Base-by-base conservation (phyloP, 2,113 vertebrate species). In the Oncorhynchus tshawytscha region DNA sequence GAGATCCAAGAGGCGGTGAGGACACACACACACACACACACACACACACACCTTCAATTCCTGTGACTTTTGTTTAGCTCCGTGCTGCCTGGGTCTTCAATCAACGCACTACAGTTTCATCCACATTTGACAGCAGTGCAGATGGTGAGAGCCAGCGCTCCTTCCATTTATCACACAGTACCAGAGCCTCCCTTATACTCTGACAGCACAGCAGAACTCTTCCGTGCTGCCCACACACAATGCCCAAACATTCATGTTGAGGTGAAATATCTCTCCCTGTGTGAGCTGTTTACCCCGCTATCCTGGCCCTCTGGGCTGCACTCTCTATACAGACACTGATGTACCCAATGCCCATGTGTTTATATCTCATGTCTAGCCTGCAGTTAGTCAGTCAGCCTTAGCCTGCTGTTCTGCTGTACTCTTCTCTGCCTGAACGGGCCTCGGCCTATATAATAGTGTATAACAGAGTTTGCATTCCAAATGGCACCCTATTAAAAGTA, bases 1-100 rank as follows among this genome's bases (percentile, higher is more conserved):
- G 96, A 99, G 92, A 98, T 99, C 91, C 97, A 96, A 90, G 97
- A 99, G 90, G 98, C 97, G 90, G 98, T 99, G 91, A 97, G 97
- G 88, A 2, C 31, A 67, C 22, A 25, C 25, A 25, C 25, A 25
- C 25, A 25, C 25, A 64, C 29, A 69, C 15, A 71, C n/a, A 20
- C 27, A 11, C 12, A 4, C 54, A 22, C 18, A 48, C 6, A 1
- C 15, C 31, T 18, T 13, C 67, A 68, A 6, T 22, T 15, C 29
- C 27, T 9, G 13, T 68, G 15, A 34, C 8, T 25, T 3, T 25
- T 11, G 62, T 64, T 64, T 64, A 11, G n/a, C 62, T 25, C 22
- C 62, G 0, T 64, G 54, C 54, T 57, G 20, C 59, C 59, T n/a
- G 3, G n/a, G 59, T 24, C 59, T 8, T 22, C 59, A 13, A 22